Evolutionary conservation across 2,797 vertebrate species (phyloP).

Genomic region (Otolemur crassicaudatus): DNA sequence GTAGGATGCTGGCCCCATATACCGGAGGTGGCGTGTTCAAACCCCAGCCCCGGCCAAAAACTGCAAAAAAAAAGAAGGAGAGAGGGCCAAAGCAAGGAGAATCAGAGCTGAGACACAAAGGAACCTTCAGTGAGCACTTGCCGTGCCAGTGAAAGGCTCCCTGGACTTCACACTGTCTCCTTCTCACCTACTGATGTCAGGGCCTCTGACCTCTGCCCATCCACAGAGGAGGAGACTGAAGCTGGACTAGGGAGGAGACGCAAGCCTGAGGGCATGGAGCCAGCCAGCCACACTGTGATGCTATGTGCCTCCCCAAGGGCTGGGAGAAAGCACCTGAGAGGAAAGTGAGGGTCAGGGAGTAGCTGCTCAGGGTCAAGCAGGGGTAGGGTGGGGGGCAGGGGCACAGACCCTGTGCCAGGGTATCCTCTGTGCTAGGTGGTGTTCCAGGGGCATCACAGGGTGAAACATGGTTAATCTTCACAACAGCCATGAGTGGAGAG

Average conservation of each 20-base stretch:
- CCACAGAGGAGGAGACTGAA: neutral
- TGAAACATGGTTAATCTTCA: too few relatives aligned
- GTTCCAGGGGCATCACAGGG: neutral
- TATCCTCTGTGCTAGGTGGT: rapidly evolving
- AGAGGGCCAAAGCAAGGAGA: neutral
- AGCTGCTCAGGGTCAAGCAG: too few relatives aligned
- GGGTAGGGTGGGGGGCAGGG: rapidly evolving
- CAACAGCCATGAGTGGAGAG: neutral
- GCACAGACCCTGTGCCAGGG: rapidly evolving
- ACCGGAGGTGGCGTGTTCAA: too few relatives aligned
- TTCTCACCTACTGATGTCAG: neutral
- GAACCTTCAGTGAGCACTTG: neutral
- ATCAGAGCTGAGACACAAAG: neutral
- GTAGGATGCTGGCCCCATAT: too few relatives aligned
- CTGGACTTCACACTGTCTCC: rapidly evolving
- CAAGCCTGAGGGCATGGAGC: rapidly evolving
- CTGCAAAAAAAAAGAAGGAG: neutral
- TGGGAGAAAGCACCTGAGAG: neutral
- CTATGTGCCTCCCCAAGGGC: rapidly evolving
- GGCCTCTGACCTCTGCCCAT: neutral
- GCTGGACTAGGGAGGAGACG: neutral
- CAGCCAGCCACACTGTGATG: rapidly evolving
- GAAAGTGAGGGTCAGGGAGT: neutral
- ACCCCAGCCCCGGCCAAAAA: too few relatives aligned
- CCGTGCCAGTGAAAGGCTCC: neutral